Evolutionary conservation across 2,797 vertebrate genomes (phyloP), one percentile per base, ranked within the genome.

Genomic region (Lycodopsis pacificus): DNA sequence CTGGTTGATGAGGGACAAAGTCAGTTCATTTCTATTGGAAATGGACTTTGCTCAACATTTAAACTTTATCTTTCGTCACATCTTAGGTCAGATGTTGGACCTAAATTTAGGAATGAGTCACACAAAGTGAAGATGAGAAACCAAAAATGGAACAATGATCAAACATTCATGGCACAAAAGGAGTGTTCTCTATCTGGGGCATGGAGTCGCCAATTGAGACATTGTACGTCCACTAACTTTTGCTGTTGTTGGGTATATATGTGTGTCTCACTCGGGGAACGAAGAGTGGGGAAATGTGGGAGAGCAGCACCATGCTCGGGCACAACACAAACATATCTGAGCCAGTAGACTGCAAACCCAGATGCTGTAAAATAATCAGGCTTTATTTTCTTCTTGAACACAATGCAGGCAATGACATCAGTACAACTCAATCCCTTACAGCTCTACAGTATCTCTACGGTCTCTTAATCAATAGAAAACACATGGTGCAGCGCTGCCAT

Each of bases 401-500:
- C 7, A 19, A 11, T 48, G n/a, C 38, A 25, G 48, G 3, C 44
- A 46, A 17, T 19, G 2, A 14, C 2, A n/a, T 48, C 48, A 44
- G 15, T 40, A 11, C n/a, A 12, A 3, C 2, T 64, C 12, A 20
- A 22, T 53, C 36, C 51, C 34, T 17, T 44, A 9, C 1, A 56
- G 17, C 20, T 69, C 44, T 58, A 20, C 19, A 44, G 20, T 36
- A 48, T 61, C 1, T 61, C 51, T 64, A 27, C 59, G 3, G 13
- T 76, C 54, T 75, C 68, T 54, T 58, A 73, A 90, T 91, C 85
- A 87, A 81, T 81, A 83, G 81, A 89, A 82, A 91, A 86, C 73
- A 86, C 71, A 67, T 63, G 76, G 79, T 62, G 80, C 83, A 65
- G 73, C 25, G 4, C 73, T 80, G 79, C 79, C 48, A 69, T 88